Conservation (phyloP, 2,113 vertebrate species). For the Hydropotes inermis region DNA sequence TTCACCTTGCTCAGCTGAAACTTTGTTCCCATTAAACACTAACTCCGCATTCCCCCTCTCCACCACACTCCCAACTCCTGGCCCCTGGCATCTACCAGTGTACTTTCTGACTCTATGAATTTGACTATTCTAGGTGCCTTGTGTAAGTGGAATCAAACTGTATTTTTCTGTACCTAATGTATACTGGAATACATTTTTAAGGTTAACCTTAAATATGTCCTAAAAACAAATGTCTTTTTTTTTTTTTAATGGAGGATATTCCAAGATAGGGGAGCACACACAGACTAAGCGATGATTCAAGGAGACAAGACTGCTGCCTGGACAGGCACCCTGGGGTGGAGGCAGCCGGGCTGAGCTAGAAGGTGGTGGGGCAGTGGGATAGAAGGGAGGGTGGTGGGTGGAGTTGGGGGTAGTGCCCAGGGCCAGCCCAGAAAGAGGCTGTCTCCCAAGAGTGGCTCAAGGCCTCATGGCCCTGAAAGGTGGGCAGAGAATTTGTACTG, state of each 20-base stretch:
- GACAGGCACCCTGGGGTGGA: background rate
- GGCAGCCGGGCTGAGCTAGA: background rate
- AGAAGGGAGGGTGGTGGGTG: rapidly evolving
- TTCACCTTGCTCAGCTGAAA: background rate
- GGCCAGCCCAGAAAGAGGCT: background rate
- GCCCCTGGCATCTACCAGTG: background rate
- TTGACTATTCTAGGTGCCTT: background rate
- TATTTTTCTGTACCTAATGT: background rate
- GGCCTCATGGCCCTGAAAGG: background rate
- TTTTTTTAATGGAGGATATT: background rate
- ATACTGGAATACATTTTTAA: background rate
- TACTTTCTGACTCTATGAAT: background rate
- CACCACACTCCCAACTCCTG: background rate
- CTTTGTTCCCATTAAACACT: background rate
- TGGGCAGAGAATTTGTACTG: background rate
- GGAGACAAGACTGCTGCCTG: background rate
- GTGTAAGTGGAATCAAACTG: background rate
- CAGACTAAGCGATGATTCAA: background rate
- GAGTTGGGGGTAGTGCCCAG: background rate
- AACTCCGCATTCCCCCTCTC: background rate
- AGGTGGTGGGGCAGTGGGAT: background rate
- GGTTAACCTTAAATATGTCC: background rate
- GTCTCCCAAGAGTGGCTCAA: background rate
- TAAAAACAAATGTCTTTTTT: background rate
- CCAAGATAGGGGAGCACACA: background rate